These are phyloP conservation scores for Hoplostethus atlanticus DNA, from an alignment of 2,797 vertebrate genomes.

Conservation along the genomic window DNA sequence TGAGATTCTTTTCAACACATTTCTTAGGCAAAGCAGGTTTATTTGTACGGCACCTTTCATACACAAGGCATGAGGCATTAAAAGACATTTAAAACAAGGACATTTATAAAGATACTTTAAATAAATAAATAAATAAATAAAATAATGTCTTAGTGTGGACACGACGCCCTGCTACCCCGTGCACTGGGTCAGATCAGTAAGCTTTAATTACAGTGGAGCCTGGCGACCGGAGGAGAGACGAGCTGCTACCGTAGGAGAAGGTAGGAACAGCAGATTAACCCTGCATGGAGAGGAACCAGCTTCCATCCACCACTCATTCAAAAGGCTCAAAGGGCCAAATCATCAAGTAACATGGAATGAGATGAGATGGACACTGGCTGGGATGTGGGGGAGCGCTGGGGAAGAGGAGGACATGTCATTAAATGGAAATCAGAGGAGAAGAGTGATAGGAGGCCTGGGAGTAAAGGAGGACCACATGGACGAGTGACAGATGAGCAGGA, in stretches of 20 bases:
- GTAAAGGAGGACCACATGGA: slow-evolving; percentile 12
- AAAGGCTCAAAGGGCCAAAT: neutral
- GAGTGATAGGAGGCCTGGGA: slow-evolving; percentile 3
- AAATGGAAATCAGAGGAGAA: slow-evolving; percentile 21
- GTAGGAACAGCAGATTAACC: slow-evolving; percentile 29
- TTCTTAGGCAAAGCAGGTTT: too few relatives aligned
- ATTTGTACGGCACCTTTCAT: too few relatives aligned
- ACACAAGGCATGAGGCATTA: too few relatives aligned
- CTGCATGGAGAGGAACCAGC: slow-evolving; percentile 9
- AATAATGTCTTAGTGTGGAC: neutral
- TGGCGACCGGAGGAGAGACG: slow-evolving; percentile 38
- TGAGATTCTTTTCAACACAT: neutral
- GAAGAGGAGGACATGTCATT: slow-evolving; percentile 7
- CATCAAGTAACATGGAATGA: slow-evolving; percentile 12
- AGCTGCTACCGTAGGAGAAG: slow-evolving; percentile 39
- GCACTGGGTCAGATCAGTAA: slow-evolving; percentile 37
- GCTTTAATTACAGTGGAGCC: slow-evolving; percentile 53
- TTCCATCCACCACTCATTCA: slow-evolving; percentile 4
- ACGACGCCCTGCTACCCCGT: slow-evolving; percentile 5
- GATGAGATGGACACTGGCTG: neutral
- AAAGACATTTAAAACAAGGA: too few relatives aligned
- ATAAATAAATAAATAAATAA: too few relatives aligned
- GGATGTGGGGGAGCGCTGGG: neutral
- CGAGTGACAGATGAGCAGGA: slow-evolving; percentile 46
- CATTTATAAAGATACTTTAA: too few relatives aligned